phyloP scores from a whole-genome alignment of 2,888 invertebrate species.

The Xanthorhoe spadicearia region DNA sequence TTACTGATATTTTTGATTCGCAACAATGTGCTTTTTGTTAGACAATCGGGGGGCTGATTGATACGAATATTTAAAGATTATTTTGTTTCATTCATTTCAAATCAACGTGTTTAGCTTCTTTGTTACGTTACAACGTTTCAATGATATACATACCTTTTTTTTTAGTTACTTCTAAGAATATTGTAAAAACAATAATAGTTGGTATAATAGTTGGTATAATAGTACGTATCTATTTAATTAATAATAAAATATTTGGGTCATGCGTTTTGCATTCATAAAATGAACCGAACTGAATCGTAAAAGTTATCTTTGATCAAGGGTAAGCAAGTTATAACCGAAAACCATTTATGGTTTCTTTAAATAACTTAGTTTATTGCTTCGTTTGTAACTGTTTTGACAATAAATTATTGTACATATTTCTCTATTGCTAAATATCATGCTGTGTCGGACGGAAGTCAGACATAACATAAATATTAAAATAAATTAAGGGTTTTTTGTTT shows the following conservation, averaged over 20 bases:
- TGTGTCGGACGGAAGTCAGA: background rate
- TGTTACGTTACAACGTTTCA: background rate
- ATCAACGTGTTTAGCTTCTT: too few relatives aligned
- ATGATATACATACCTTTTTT: too few relatives aligned
- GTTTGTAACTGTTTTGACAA: slow-evolving; percentile 13
- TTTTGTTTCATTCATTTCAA: slow-evolving; percentile 11
- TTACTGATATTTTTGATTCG: too few relatives aligned
- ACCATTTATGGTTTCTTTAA: slow-evolving; percentile 25
- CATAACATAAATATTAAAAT: too few relatives aligned
- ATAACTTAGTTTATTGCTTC: slow-evolving; percentile 27
- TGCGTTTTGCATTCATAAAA: slow-evolving; percentile 4
- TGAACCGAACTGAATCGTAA: slow-evolving; percentile 15
- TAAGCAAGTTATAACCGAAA: slow-evolving; percentile 19
- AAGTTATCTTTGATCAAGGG: slow-evolving; percentile 24
- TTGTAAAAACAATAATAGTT: background rate
- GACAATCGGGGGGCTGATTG: too few relatives aligned
- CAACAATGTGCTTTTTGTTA: too few relatives aligned
- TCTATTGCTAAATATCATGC: slow-evolving; percentile 7
- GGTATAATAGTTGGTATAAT: background rate
- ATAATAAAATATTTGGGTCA: background rate
- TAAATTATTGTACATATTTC: slow-evolving; percentile 4
- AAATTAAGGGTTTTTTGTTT: background rate
- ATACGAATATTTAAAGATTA: slow-evolving; percentile 13
- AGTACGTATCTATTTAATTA: background rate
- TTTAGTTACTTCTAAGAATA: too few relatives aligned